Evolutionary conservation across 2,113 vertebrate species (phyloP), one percentile per base, ranked within the genome.

Genomic region (Triplophysa rosa): DNA sequence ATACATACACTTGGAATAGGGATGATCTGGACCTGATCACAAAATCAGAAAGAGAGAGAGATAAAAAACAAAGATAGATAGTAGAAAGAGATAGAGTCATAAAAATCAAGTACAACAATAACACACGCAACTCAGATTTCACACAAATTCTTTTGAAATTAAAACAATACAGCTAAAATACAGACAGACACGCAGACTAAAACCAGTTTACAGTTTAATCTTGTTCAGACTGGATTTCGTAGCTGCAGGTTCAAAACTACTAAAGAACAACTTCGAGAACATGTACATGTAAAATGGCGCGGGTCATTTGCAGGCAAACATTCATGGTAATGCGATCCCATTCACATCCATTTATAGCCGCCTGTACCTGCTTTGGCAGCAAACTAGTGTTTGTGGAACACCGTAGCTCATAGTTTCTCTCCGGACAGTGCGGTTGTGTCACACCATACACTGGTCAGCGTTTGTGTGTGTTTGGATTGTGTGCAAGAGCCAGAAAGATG

Each of bases 1-100:
- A 95, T 97, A 97, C 95, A 93, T 98, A 98, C 96, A 94, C 94
- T 95, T 87, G 95, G 94, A 89, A 95, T 93, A 93, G 95, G 93
- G 92, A 95, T 94, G 93, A 95, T 92, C 90, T 95, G 94, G 91
- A 95, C 94, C 95, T 96, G 95, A 94, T 96, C 95, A 93, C 93
- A 96, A 58, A 63, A 71, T 59, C 37, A 78, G 59, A 91, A 76
- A 86, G 83, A 84, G 71, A 83, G 79, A 89, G 82, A 86, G 23
- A 75, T 24, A 58, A 45, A 91, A 85, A 86, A 81, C 89, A 83
- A 86, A 63, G 89, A 82, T 90, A 74, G 83, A 83, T 83, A 84
- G 87, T 80, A 91, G 12, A 82, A 81, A 91, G 84, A 92, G 86
- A 88, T 45, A 84, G 84, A 87, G 82, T 37, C 5, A 37, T 37